Evolutionary conservation across 1,140 invertebrate species (phyloP).

Genomic region (Drosophila mojavensis): DNA sequence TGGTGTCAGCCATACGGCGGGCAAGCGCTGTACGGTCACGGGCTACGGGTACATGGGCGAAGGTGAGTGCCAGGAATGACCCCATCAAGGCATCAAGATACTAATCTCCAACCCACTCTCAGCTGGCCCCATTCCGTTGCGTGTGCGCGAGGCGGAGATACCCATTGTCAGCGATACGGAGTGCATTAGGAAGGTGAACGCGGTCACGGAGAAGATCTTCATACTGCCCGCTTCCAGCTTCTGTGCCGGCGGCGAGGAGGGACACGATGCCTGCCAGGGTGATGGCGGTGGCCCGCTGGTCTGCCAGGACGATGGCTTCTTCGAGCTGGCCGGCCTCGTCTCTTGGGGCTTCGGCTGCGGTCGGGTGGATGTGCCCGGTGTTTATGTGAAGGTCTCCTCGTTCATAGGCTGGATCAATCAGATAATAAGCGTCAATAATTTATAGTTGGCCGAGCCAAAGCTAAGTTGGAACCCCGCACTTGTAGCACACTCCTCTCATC

Average conservation of each 20-base stretch:
- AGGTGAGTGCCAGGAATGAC: constrained; percentile 86
- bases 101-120: constrained; percentile 5
- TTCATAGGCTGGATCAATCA: constrained; percentile 99
- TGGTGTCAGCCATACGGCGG: constrained; percentile 93
- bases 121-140: constrained; percentile 95
- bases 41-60: constrained; percentile 98
- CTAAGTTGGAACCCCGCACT: constrained; percentile 57
- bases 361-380: constrained; percentile 93
- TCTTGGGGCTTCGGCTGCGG: constrained; percentile 95
- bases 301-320: constrained; percentile 96
- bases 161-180: constrained; percentile 97
- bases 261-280: constrained; percentile 97
- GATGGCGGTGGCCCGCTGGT: constrained; percentile 96
- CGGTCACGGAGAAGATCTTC: constrained; percentile 96
- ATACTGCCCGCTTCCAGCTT: constrained; percentile 96
- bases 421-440: constrained; percentile 97
- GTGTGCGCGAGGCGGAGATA: constrained; percentile 94
- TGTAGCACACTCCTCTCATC: constrained; percentile 46
- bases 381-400: constrained; percentile 96
- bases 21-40: constrained; percentile 95
- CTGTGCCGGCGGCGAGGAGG: constrained; percentile 96
- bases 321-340: constrained; percentile 94
- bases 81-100: no score
- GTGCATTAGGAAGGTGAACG: constrained; percentile 95
- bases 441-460: constrained; percentile 85